Percentiles rank a stretch among this genome's conserved stretches.
Conservation (phyloP, 2,888 invertebrate genomes). For the Andrena camellia region DNA sequence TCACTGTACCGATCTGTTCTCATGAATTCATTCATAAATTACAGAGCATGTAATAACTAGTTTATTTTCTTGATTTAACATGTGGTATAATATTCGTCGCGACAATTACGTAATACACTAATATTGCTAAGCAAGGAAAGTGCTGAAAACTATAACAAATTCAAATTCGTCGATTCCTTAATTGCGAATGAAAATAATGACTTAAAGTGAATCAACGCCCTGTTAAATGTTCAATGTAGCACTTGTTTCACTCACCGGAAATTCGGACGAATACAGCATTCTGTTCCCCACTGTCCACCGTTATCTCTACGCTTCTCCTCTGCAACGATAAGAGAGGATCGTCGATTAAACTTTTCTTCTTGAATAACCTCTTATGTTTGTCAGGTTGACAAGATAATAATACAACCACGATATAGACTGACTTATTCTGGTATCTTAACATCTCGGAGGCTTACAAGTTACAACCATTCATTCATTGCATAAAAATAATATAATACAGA, state of each 20-base stretch:
- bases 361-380: background rate
- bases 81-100: background rate
- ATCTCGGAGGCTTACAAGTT: background rate
- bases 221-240: slow-evolving; percentile 21
- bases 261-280: slow-evolving; percentile 81
- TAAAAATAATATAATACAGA: too few relatives aligned
- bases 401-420: background rate
- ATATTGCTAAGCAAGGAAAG: background rate
- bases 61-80: background rate
- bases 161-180: background rate
- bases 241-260: slow-evolving; percentile 78
- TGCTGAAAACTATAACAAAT: background rate
- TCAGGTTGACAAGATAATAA: slow-evolving; percentile 3
- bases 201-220: background rate
- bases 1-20: background rate
- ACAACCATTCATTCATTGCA: too few relatives aligned
- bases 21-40: background rate
- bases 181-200: background rate
- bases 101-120: background rate
- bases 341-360: slow-evolving; percentile 26
- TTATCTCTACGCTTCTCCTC: slow-evolving; percentile 78
- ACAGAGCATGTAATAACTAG: background rate
- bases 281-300: slow-evolving; percentile 77
- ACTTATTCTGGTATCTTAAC: background rate
- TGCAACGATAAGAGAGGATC: slow-evolving; percentile 69